Conservation (phyloP, 1,140 invertebrate genomes). For the Polypedilum pembai region DNA sequence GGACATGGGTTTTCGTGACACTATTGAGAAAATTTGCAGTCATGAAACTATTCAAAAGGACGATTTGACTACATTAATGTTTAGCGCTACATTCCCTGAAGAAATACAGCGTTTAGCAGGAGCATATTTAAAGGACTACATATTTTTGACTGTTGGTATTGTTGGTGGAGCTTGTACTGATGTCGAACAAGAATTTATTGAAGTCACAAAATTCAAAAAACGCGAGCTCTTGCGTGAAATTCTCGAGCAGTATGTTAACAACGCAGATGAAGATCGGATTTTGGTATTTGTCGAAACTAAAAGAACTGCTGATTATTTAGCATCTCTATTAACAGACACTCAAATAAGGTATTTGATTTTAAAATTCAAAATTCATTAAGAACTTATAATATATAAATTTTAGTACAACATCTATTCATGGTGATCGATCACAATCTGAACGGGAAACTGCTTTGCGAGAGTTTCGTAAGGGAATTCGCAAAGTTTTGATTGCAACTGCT, state of each 20-base stretch:
- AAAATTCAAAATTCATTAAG: slow-evolving; percentile 31
- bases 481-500: slow-evolving; percentile 85
- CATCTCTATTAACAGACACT: slow-evolving; percentile 59
- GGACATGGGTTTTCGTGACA: slow-evolving; percentile 80
- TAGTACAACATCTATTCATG: slow-evolving; percentile 85
- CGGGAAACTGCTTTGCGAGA: slow-evolving; percentile 78
- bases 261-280: slow-evolving; percentile 40
- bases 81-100: slow-evolving; percentile 84
- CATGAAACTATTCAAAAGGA: slow-evolving; percentile 66
- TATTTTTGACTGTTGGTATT: slow-evolving; percentile 79
- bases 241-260: slow-evolving; percentile 42
- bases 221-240: slow-evolving; percentile 62
- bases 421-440: slow-evolving; percentile 81
- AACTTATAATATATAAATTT: not conserved
- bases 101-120: slow-evolving; percentile 71
- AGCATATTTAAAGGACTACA: slow-evolving; percentile 68
- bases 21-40: slow-evolving; percentile 66
- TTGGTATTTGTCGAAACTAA: slow-evolving; percentile 89
- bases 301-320: slow-evolving; percentile 81
- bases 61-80: slow-evolving; percentile 79
- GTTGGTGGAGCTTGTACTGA: slow-evolving; percentile 85
- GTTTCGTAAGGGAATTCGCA: slow-evolving; percentile 66
- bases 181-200: slow-evolving; percentile 73
- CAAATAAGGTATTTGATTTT: slow-evolving; percentile 39
- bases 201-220: slow-evolving; percentile 69